A percentile compares a stretch with the other conserved stretches of the same genome.
These are phyloP conservation scores for Spea bombifrons DNA, from an alignment of 2,113 vertebrate species.

Conservation along the genomic window DNA sequence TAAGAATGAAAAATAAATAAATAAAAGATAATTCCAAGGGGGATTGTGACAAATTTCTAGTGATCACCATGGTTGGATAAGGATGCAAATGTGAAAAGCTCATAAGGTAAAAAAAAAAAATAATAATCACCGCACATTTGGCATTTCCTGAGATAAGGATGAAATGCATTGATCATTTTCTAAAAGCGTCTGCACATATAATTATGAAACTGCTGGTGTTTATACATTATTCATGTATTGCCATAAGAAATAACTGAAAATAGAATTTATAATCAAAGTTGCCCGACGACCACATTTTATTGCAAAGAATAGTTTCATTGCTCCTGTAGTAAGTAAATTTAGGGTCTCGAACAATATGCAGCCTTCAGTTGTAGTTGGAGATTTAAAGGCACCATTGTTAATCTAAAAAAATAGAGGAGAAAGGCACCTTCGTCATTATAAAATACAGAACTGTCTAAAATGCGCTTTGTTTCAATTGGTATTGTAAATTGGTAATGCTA, in stretches of 20 bases:
- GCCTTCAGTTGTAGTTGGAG: no score
- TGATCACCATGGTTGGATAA: slow-evolving; percentile 8
- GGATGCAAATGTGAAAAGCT: slow-evolving; percentile 10
- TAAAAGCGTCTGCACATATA: slow-evolving; percentile 31
- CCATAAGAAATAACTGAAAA: slow-evolving; percentile 10
- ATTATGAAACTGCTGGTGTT: slow-evolving; percentile 34
- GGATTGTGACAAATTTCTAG: slow-evolving; percentile 20
- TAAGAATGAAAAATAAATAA: slow-evolving; percentile 1
- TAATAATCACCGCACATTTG: slow-evolving; percentile 9
- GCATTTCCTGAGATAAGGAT: slow-evolving; percentile 32
- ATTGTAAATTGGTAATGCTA: no score
- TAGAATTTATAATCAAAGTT: not conserved
- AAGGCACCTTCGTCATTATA: no score
- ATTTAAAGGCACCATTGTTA: no score
- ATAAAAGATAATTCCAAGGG: not conserved
- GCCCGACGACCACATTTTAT: not conserved
- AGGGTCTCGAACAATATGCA: no score
- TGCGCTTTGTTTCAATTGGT: no score
- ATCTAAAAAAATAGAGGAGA: no score
- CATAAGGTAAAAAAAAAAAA: slow-evolving; percentile 5
- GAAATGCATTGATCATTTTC: slow-evolving; percentile 44
- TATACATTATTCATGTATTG: slow-evolving; percentile 32
- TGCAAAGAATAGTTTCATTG: not conserved
- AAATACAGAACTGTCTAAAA: no score
- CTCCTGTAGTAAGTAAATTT: not conserved